phyloP scores from a whole-genome alignment of 2,113 vertebrate genomes.

The Macquaria australasica region DNA sequence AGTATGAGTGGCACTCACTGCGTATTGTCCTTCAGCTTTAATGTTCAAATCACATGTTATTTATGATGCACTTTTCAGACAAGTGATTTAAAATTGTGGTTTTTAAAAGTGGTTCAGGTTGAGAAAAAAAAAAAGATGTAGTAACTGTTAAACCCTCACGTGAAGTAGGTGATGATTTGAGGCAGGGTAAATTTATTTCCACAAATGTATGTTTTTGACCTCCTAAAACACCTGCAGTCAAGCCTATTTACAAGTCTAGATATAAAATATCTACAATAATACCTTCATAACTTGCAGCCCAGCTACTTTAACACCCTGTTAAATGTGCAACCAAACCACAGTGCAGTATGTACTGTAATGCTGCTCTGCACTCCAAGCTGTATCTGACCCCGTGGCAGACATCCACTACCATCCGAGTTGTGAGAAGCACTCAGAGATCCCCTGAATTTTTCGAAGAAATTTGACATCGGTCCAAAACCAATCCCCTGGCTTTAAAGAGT shows the following conservation, averaged over 20 bases:
- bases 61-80: background rate
- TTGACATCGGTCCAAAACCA: slow-evolving; percentile 77
- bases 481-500: slow-evolving; percentile 68
- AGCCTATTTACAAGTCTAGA: slow-evolving; percentile 21
- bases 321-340: slow-evolving; percentile 48
- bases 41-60: background rate
- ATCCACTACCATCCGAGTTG: slow-evolving; percentile 41
- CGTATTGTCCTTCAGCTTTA: background rate
- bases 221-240: slow-evolving; percentile 58
- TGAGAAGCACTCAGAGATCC: slow-evolving; percentile 54
- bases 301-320: slow-evolving; percentile 27
- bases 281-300: slow-evolving; percentile 16
- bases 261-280: background rate
- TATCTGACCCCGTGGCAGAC: slow-evolving; percentile 70
- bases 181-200: slow-evolving; percentile 13
- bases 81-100: background rate
- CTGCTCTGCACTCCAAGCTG: slow-evolving; percentile 62
- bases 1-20: background rate
- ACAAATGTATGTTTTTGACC: slow-evolving; percentile 7
- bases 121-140: background rate
- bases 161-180: background rate
- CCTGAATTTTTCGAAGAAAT: slow-evolving; percentile 54
- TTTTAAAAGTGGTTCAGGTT: background rate
- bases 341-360: background rate
- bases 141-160: background rate